phyloP scores from a whole-genome alignment of 2,113 vertebrate species.

The Pardalotus punctatus region DNA sequence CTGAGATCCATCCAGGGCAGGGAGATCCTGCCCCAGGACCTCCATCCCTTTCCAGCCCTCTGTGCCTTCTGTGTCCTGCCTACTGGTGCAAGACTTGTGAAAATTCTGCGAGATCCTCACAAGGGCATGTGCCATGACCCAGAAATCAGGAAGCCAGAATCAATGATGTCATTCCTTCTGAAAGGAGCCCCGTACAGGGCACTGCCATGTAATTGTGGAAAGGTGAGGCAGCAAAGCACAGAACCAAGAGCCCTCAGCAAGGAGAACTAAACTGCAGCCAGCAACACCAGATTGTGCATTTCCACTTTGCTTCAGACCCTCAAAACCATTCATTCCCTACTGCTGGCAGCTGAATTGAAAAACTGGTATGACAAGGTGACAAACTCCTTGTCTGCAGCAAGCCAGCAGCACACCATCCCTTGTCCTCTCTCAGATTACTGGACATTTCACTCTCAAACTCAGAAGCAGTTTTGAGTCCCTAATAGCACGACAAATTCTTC shows the following conservation, averaged over 20 bases:
- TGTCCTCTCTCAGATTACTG: neutral
- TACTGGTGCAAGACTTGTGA: neutral
- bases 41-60: neutral
- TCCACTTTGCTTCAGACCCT: neutral
- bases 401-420: neutral
- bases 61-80: neutral
- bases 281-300: neutral
- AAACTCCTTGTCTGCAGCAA: neutral
- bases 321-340: neutral
- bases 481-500: accelerated
- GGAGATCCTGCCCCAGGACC: neutral
- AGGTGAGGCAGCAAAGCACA: neutral
- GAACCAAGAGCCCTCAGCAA: neutral
- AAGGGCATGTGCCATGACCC: accelerated
- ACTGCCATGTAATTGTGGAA: neutral
- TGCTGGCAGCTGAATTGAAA: neutral
- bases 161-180: neutral
- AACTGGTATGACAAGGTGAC: neutral
- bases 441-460: neutral
- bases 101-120: accelerated
- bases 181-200: accelerated
- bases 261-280: neutral
- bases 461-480: neutral
- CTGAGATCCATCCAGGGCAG: neutral
- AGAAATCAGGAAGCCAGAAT: neutral